Evolutionary conservation across 2,113 vertebrate species (phyloP).

Genomic region (Opisthocomus hoazin): DNA sequence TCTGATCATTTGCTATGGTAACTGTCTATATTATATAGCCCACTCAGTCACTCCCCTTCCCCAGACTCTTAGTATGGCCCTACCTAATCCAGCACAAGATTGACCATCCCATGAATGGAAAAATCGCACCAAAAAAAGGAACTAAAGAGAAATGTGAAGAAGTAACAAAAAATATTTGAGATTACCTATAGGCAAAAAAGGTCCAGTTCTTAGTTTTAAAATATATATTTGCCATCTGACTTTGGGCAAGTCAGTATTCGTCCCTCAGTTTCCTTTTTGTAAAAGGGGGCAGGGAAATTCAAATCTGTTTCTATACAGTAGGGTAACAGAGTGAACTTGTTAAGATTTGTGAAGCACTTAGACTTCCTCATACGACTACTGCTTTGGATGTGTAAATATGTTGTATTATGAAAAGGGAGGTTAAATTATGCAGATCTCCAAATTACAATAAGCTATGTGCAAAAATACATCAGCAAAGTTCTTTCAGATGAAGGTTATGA

Average conservation of each 20-base stretch:
- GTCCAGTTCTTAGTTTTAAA: neutral
- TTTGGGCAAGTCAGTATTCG: neutral
- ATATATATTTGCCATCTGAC: neutral
- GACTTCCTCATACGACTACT: neutral
- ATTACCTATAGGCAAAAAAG: neutral
- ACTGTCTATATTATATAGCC: neutral
- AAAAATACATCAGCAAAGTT: conserved; percentile 12
- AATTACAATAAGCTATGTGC: neutral
- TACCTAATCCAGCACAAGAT: neutral
- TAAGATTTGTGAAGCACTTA: neutral
- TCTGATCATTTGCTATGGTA: neutral
- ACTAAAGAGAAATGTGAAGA: neutral
- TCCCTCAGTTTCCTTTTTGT: neutral
- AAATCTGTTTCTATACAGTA: neutral
- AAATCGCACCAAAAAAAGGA: neutral
- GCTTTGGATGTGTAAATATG: conserved; percentile 10
- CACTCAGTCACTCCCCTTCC: neutral
- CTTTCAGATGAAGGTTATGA: neutral
- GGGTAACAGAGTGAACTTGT: neutral
- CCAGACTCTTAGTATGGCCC: neutral
- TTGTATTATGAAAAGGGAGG: conserved; percentile 6
- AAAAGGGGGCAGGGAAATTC: neutral
- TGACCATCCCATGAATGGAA: neutral
- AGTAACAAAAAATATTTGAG: neutral
- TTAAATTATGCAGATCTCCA: neutral